Base-by-base conservation (phyloP, 2,797 vertebrate species). In the Microctenopoma stevenorrisi region DNA sequence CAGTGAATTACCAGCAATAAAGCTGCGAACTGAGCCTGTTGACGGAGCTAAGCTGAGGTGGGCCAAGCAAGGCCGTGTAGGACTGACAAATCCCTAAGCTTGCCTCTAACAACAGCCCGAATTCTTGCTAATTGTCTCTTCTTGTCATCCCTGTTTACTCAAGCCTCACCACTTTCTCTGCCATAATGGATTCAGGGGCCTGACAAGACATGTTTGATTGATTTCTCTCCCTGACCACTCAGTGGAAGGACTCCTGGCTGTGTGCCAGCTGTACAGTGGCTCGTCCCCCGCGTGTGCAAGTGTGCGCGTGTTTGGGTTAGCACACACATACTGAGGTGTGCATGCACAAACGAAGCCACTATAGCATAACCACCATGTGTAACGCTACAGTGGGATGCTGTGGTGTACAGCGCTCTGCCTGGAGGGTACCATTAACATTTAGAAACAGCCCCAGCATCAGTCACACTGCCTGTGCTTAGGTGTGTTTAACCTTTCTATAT, bases 381-480 rank as follows among this genome's bases (percentile, higher is more conserved):
- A 89, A 88, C 86, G 87, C 89, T 78, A 72, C 75, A 67, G 88
- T 68, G 56, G 87, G 85, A 87, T 84, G 76, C 63, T 52, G 75
- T 37, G 22, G 78, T 33, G 83, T 59, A 37, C 74, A 54, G 82
- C 79, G 78, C 76, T 87, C 78, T 88, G 91, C 89, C 92, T 84
- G 76, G 55, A 86, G 93, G 93, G 90, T 84, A 87, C 88, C 91
- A 93, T 95, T 94, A 95, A 93, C 93, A 94, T 95, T 94, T 94
- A 91, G 92, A 92, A 92, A 89, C 85, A 88, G 90, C 89, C 83
- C 83, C 74, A 51, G 89, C 85, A 92, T 94, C 91, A 89, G 92
- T 93, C 92, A 88, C 82, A 80, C 78, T 78, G 88, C 87, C 88
- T 89, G 88, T 89, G 91, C 86, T 82, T 90, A 92, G 92, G 93